Base-by-base conservation (phyloP, 2,113 vertebrate genomes). In the Rutilus rutilus region DNA sequence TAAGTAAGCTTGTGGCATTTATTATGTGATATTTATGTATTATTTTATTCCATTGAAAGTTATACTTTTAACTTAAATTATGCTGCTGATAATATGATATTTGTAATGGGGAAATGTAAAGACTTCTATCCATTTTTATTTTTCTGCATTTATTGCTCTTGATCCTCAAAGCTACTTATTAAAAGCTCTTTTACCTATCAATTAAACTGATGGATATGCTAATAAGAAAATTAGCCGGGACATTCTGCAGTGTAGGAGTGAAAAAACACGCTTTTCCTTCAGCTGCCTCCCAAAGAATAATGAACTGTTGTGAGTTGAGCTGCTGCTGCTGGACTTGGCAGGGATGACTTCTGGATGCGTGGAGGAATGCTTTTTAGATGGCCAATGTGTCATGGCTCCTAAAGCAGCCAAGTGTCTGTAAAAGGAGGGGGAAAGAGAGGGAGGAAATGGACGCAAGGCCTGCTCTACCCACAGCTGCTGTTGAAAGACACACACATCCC, bases 401-500 rank as follows among this genome's bases (percentile, higher is more conserved):
- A 86, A 90, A 57, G 75, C 86, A 62, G 88, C 88, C 80, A 84
- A 85, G 85, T 59, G 74, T 86, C 85, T 50, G 83, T 78, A 83
- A 71, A 82, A 69, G 81, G 86, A 45, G 50, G 74, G 47, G 78
- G 78, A 62, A 85, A 64, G 84, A 83, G 75, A 52, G 86, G 82
- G 60, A 54, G 65, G 54, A 27, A 21, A 54, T 87, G 76, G 83
- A 75, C 82, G 59, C 64, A 59, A 50, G 83, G 67, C 79, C 82
- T 86, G 92, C 91, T 93, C 91, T 88, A 5, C 78, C 75, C 92
- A 92, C 92, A 92, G 93, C 93, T 93, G 92, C 92, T 91, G 90
- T 85, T 83, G 89, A 83, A 81, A 83, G 87, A 90, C 82, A 84
- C 88, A 86, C 82, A 86, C 92, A 90, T 90, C 88, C 87, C 87